Conservation (phyloP, 2,888 invertebrate species). For the Ypsolopha scabrella region DNA sequence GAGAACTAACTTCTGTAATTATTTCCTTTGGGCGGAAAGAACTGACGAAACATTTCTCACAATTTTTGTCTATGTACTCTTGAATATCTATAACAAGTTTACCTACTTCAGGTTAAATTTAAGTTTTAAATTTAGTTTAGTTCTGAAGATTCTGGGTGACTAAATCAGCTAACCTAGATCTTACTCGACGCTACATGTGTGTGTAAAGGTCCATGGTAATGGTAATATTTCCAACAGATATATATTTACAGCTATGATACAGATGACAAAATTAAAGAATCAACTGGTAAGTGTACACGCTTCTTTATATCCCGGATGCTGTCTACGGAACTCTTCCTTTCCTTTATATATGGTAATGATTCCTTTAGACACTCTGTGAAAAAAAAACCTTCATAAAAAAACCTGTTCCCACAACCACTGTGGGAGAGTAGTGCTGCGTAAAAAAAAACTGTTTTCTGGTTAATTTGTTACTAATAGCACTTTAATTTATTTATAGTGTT, state of each 20-base stretch:
- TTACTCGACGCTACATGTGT: too few relatives aligned
- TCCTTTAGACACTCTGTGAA: constrained; percentile 27
- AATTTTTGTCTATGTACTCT: too few relatives aligned
- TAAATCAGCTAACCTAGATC: too few relatives aligned
- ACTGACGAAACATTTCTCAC: too few relatives aligned
- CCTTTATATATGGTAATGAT: constrained; percentile 50
- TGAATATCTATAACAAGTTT: too few relatives aligned
- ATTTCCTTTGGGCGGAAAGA: too few relatives aligned
- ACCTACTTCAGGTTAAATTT: too few relatives aligned
- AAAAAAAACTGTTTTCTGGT: background rate
- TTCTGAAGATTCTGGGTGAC: too few relatives aligned
- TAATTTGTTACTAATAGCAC: background rate
- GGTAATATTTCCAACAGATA: too few relatives aligned
- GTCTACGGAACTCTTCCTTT: constrained; percentile 55
- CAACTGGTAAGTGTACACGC: constrained; percentile 19
- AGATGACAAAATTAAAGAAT: background rate
- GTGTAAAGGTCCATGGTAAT: too few relatives aligned
- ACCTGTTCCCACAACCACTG: constrained; percentile 15
- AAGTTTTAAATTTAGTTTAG: too few relatives aligned
- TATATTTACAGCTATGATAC: background rate
- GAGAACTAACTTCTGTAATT: too few relatives aligned
- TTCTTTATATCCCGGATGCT: constrained; percentile 42
- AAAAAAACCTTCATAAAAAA: constrained; percentile 23
- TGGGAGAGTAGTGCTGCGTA: background rate
- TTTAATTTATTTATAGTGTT: background rate